Conservation (phyloP, 2,797 vertebrate species). For the Garrulus glandarius region DNA sequence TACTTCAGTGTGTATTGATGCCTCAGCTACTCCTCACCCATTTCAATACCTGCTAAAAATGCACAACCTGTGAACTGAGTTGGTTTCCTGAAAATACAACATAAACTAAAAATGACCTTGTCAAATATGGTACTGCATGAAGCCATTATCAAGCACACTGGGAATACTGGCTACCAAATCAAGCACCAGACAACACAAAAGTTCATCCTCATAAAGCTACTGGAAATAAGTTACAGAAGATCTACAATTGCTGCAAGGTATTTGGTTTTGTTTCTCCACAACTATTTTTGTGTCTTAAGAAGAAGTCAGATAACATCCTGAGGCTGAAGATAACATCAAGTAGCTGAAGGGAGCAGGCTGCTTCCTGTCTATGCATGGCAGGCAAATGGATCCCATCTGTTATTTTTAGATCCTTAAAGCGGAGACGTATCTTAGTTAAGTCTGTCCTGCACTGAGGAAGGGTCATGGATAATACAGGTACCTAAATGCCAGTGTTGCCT, state of each 20-base stretch:
- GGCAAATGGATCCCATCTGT: not conserved
- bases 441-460: not conserved
- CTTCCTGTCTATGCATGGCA: not conserved
- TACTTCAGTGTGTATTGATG: not conserved
- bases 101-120: not conserved
- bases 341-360: not conserved
- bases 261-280: not conserved
- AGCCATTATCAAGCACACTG: not conserved
- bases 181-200: not conserved
- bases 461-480: not conserved
- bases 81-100: not conserved
- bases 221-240: not conserved
- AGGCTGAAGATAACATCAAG: conserved; percentile 11
- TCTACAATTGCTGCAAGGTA: not conserved
- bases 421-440: not conserved
- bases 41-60: not conserved
- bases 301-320: not conserved
- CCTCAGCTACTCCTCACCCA: not conserved
- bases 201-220: not conserved
- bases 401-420: not conserved
- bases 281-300: not conserved
- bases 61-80: not conserved
- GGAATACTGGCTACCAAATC: not conserved
- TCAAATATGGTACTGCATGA: not conserved
- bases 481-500: not conserved